Conservation (phyloP, 2,888 invertebrate genomes). For the Epirrhoe alternata region DNA sequence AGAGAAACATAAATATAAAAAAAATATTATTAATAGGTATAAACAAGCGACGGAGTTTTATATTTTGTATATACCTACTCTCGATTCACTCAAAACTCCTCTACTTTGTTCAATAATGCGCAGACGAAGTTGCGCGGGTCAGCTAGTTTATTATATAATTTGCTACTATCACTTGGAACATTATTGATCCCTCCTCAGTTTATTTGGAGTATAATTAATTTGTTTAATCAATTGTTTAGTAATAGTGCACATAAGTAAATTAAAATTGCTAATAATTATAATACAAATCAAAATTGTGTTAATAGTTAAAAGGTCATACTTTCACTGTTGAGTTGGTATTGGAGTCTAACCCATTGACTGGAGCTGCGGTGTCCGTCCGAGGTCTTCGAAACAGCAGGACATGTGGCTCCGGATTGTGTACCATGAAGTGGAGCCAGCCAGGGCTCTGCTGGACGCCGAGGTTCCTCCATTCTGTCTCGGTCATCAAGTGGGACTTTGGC, state of each 20-base stretch:
- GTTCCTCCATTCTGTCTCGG: slow-evolving; percentile 97
- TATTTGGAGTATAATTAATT: neutral
- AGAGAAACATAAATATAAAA: too few relatives aligned
- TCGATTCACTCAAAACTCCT: too few relatives aligned
- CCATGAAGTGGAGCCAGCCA: slow-evolving; percentile 93
- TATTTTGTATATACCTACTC: too few relatives aligned
- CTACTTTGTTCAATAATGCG: too few relatives aligned
- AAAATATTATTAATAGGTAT: too few relatives aligned
- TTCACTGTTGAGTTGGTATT: slow-evolving; percentile 64
- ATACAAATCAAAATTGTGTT: neutral
- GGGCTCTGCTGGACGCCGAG: slow-evolving; percentile 97
- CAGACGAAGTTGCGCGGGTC: too few relatives aligned
- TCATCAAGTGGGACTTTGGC: slow-evolving; percentile 96
- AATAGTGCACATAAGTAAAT: slow-evolving; percentile 10
- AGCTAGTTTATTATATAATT: neutral
- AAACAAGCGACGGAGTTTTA: too few relatives aligned
- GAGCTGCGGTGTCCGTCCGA: slow-evolving; percentile 61
- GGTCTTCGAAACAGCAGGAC: slow-evolving; percentile 92
- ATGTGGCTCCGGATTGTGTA: slow-evolving; percentile 96
- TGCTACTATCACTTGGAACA: neutral
- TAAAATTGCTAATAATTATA: neutral
- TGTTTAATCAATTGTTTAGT: neutral
- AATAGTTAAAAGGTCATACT: slow-evolving; percentile 53
- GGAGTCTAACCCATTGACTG: slow-evolving; percentile 65
- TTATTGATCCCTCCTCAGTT: neutral